Evolutionary conservation across 2,888 invertebrate genomes (phyloP), one percentile per base, ranked within the genome.

Genomic region (Lepidochitona cinerea): DNA sequence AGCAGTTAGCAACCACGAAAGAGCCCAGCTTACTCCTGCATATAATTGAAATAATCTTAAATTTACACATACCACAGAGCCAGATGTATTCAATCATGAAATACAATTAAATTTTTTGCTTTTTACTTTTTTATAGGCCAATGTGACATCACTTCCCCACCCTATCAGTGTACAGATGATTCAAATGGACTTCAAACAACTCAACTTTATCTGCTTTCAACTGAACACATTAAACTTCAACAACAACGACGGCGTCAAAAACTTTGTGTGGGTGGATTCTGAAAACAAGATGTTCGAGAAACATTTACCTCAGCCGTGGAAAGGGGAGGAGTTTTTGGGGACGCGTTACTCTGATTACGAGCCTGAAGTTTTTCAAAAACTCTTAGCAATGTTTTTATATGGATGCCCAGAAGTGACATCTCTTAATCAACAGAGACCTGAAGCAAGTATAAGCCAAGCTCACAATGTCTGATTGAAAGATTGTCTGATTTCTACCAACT

Each of bases 131-230:
- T 90, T 74, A 76, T 91, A 94, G 94, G 92, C 92, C 67, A 90
- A 93, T 82, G 92, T 94, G 4, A 92, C 92, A 37, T 73, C 52
- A 0, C 78, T 88, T 23, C 87, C 88, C 14, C 79, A 94, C 84
- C 97, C 97, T 5, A 92, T 97, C 70, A 94, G 94, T 54, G 91
- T 97, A 1, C 97, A 97, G 89, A 94, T 95, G 87, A 92, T 97
- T 79, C 95, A 96, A 82, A 94, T 95, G 3, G 94, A 96, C 88
- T 95, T 96, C 0, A 92, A 93, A 80, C 91, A 92, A 53, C 96
- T 95, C 87, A 94, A 96, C 87, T 96, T 97, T 88, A 94, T 95
- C 4, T 93, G 96, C 26, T 93, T 95, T 74, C 96, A 98, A 91
- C 92, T 98, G 18, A 93, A 95, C 89, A 90, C 96, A 1, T 81